Percentiles rank a stretch among this genome's conserved stretches.
Evolutionary conservation across 2,113 vertebrate species (phyloP).

Genomic region (Hippocampus zosterae): DNA sequence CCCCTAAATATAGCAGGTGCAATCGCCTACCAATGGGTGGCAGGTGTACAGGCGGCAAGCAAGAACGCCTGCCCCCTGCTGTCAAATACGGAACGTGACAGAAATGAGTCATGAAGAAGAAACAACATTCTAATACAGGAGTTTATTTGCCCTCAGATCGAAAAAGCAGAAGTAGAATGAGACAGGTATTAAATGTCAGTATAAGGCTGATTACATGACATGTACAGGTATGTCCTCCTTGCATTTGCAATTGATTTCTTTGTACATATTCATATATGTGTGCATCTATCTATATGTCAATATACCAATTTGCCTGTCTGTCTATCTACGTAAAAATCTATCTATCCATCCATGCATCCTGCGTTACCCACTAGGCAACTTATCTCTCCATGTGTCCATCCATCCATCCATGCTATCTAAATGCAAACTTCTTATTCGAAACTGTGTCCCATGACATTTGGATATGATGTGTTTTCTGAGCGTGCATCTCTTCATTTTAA

Average conservation of each 20-base stretch:
- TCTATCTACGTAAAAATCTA: neutral
- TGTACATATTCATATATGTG: neutral
- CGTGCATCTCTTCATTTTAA: neutral
- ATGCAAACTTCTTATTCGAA: neutral
- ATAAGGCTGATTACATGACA: neutral
- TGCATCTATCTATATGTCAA: neutral
- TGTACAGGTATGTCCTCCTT: neutral
- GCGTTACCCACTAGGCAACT: neutral
- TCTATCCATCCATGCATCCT: neutral
- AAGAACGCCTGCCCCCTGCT: too few relatives aligned
- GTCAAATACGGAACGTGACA: too few relatives aligned
- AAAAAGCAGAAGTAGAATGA: neutral
- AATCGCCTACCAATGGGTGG: too few relatives aligned
- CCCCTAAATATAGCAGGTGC: too few relatives aligned
- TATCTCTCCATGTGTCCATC: neutral
- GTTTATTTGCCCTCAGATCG: neutral
- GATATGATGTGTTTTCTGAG: neutral
- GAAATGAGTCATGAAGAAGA: neutral
- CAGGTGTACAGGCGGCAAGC: too few relatives aligned
- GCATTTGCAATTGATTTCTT: neutral
- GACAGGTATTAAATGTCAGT: neutral
- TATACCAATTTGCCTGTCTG: neutral
- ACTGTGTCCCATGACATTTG: neutral
- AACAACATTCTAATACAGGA: neutral
- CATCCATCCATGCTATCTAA: neutral